Base-by-base conservation (phyloP, 2,888 invertebrate species). In the Chrysomela aeneicollis region DNA sequence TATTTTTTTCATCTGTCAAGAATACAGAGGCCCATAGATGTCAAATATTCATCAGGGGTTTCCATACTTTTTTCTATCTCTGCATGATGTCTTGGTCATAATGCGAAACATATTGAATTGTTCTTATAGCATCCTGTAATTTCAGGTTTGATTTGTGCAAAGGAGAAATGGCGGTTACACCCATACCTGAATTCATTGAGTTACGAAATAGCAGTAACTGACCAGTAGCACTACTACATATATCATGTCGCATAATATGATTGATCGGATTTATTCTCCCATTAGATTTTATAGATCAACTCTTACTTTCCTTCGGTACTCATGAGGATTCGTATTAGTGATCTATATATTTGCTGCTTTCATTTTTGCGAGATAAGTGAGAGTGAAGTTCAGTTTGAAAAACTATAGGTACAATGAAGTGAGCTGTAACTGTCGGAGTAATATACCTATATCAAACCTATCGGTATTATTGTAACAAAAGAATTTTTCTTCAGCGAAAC, bases 221-320 rank as follows among this genome's bases (percentile, higher is more conserved):
- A 42, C 42, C 42, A 42, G 42, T 42, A 15, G 42, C 42, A 42
- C 42, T 42, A 12, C 15, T 15, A 42, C 42, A 42, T 42, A 42
- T 15, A 42, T 42, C 42, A 42, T 42, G 42, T 42, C 42, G 42
- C 42, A 42, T 42, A 42, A 42, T 15, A 42, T 64, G 64, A 64
- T 64, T 57, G 64, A 64, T 57, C 30, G 35, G 46, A 57, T 46
- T 37, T 12, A 49, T 52, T 61, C 47, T 54, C 51, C 52, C 49
- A 57, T 49, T 47, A 62, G 47, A 53, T 57, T 49, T 47, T 47
- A 59, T 46, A 64, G 63, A 53, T n/a, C 30, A 47, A 64, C 64
- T 64, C 51, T 64, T 64, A 64, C 64, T 64, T 64, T 64, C 64
- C 17, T 51, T 64, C 42, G 19, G 22, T 47, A 35, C 32, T 35